These are phyloP conservation scores for Microchirus variegatus DNA, from an alignment of 2,797 vertebrate species.

Conservation along the genomic window DNA sequence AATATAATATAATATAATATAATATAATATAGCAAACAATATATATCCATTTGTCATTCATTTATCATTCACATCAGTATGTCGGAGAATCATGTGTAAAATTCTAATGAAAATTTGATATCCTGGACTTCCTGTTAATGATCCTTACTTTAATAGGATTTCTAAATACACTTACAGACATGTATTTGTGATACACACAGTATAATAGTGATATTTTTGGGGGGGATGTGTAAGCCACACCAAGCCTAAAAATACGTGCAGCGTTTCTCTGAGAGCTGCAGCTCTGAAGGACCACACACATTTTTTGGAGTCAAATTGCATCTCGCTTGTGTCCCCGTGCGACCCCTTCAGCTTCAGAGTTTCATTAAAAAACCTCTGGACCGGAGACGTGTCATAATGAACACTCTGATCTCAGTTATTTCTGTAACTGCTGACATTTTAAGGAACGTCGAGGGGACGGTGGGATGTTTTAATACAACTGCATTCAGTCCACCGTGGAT, in stretches of 20 bases:
- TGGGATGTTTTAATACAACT: background rate
- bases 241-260: conserved; percentile 10
- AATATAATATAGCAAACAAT: no score
- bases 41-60: no score
- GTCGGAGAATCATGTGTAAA: no score
- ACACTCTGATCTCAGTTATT: background rate
- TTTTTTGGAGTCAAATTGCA: background rate
- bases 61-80: no score
- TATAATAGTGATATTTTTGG: no score
- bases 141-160: no score
- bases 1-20: no score
- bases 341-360: background rate
- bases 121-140: no score
- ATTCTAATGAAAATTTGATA: no score
- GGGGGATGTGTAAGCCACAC: no score
- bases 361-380: background rate
- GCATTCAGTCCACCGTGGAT: background rate
- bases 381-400: background rate
- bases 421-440: conserved; percentile 6
- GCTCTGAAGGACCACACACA: background rate
- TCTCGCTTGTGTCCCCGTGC: background rate
- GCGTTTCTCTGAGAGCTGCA: background rate
- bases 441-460: background rate
- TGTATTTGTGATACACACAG: no score
- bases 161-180: no score